These are phyloP conservation scores for Oxygymnocypris stewartii DNA, from an alignment of 2,113 vertebrate species.

Conservation along the genomic window DNA sequence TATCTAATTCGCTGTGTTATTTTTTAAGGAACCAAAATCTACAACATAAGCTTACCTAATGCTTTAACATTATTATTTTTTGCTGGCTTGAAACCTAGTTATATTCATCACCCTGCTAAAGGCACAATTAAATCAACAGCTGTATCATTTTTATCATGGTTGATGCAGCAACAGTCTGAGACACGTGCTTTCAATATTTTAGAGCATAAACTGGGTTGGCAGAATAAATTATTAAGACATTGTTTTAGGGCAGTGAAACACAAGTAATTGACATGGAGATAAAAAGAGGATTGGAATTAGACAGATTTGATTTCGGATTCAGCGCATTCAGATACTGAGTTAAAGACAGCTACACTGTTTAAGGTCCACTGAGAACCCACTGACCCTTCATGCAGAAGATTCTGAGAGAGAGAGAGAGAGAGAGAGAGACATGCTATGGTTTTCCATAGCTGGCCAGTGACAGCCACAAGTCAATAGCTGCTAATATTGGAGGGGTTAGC, in stretches of 20 bases:
- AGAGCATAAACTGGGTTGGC: neutral
- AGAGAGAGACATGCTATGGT: slow-evolving; percentile 19
- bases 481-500: slow-evolving; percentile 54
- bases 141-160: slow-evolving; percentile 10
- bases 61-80: neutral
- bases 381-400: slow-evolving; percentile 41
- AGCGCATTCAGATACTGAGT: neutral
- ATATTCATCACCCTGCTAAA: slow-evolving; percentile 24
- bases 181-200: slow-evolving; percentile 21
- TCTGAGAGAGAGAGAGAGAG: neutral
- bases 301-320: slow-evolving; percentile 12
- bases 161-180: neutral
- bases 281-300: neutral
- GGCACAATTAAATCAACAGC: slow-evolving; percentile 30
- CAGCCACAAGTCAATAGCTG: slow-evolving; percentile 58
- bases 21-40: no score
- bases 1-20: neutral
- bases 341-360: neutral
- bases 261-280: neutral
- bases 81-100: slow-evolving; percentile 2
- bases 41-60: neutral
- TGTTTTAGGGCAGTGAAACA: neutral
- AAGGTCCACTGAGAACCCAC: slow-evolving; percentile 11
- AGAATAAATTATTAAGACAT: neutral
- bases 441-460: slow-evolving; percentile 50